Percentiles rank a stretch among this genome's conserved stretches.
Conservation (phyloP, 23 tunicate genomes). For the Corella eumyota region DNA sequence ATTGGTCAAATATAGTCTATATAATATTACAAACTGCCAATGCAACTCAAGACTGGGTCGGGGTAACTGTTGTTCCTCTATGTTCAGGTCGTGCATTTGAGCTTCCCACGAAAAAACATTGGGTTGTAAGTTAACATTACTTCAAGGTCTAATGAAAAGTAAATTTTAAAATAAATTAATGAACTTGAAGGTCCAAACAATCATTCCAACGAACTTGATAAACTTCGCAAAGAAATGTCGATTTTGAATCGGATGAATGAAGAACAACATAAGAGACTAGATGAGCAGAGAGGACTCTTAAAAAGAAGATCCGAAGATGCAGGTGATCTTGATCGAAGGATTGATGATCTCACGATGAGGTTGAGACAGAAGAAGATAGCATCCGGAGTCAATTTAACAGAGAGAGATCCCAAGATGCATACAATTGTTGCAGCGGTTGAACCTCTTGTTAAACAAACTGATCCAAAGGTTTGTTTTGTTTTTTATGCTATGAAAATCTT, state of each 20-base stretch:
- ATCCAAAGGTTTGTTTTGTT: slow-evolving; percentile 39
- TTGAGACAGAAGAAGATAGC: slow-evolving; percentile 44
- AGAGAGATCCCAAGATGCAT: slow-evolving; percentile 60
- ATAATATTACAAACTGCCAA: no score
- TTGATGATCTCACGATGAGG: slow-evolving; percentile 64
- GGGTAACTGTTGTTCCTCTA: no score
- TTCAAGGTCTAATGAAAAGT: no score
- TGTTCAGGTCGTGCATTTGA: no score
- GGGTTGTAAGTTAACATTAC: no score
- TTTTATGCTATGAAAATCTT: no score
- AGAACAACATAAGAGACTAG: slow-evolving; percentile 59
- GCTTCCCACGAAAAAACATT: no score
- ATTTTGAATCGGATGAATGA: slow-evolving; percentile 72
- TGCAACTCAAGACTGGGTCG: no score
- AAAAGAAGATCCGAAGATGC: slow-evolving; percentile 74
- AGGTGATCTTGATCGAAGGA: slow-evolving; percentile 68
- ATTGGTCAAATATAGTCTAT: no score
- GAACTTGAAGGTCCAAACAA: no score
- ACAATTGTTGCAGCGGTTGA: slow-evolving; percentile 88
- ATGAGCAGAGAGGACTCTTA: slow-evolving; percentile 56
- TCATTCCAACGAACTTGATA: slow-evolving; percentile 40
- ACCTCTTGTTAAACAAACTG: slow-evolving; percentile 50
- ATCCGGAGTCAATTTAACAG: no score
- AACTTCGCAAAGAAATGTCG: slow-evolving; percentile 39
- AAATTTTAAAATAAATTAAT: no score